Evolutionary conservation across 2,797 vertebrate genomes (phyloP), one percentile per base, ranked within the genome.

Genomic region (Lepilemur septentrionalis): DNA sequence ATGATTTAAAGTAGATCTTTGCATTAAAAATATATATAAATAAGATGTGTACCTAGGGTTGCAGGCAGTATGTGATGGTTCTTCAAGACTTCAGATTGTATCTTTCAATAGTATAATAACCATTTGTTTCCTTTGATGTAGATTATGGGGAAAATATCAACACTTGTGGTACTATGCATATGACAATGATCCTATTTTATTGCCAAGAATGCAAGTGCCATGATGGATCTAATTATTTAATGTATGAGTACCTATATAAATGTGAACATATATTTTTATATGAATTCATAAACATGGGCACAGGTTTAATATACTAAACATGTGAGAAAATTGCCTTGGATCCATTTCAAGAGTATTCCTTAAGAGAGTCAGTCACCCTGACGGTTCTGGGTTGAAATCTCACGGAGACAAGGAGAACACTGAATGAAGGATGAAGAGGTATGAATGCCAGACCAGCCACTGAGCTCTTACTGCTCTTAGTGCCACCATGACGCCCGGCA

Each of bases 21-120:
- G 69, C 91, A 97, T 89, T 83, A 46, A 92, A 97, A 97, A 96
- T 97, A 73, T 95, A 94, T 97, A 89, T 97, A 98, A 97, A 97
- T 94, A 97, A 93, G 80, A 93, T 91, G 65, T 67, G 22, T 92
- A 76, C 35, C 83, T 70, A 72, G 52, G 93, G 52, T 84, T 83
- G 73, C 28, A 70, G 38, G 32, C 59, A 92, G 28, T 93, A 59
- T 84, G 52, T 84, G 65, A 97, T 93, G 61, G 50, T 1, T 80
- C 59, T 82, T 88, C 52, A 88, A 70, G 55, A 91, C 4, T 55
- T 87, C 18, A 69, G 35, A 91, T 87, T 70, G 69, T 9, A 55
- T 14, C 89, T 57, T 69, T 48, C 15, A 73, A 50, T 65, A 46
- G 9, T 61, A 0, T 52, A 89, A 88, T 46, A 76, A 50, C 78